Evolutionary conservation across 1,140 invertebrate genomes (phyloP), one percentile per base, ranked within the genome.

Genomic region (Leucophenga varia): DNA sequence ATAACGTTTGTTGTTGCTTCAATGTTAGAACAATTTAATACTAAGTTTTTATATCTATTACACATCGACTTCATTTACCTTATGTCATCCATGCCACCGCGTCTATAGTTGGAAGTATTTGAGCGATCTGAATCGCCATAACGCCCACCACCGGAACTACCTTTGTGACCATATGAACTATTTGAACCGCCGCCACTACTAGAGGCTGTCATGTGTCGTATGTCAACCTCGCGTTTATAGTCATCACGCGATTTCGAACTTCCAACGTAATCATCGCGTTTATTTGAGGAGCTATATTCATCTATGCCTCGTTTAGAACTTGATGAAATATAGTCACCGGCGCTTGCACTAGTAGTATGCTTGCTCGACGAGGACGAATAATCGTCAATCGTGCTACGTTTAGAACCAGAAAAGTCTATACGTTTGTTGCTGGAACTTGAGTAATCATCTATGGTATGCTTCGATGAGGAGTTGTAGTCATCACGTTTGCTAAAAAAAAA

Each of bases 341-440:
- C 52, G 8, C 65, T 47, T 5, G 43, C 51, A 28, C 47, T 45
- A 5, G 47, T 25, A 12, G 64, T 67, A n/a, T 70, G 69, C 42
- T 72, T 72, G 20, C 31, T 55, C 3, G 71, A 60, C 20, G 65
- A 53, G 18, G 57, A 12, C 6, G 64, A 3, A 34, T 68, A 74
- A 10, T 74, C 72, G 16, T 74, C 72, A 12, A 72, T 55, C 2
- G 60, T 70, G 8, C 46, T 32, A 19, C 70, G 69, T 36, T 73
- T 73, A 6, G 69, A 51, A 7, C 42, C 54, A 10, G 54, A 34
- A 30, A 70, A 72, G 9, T 72, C 69, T 14, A 65, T 34, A n/a
- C 71, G 64, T 37, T 74, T 74, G 17, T 53, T 46, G 47, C 28
- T 14, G 18, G 55, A 54, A 35, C 54, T 72, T 1, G 61, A 52